phyloP scores from a whole-genome alignment of 1,140 invertebrate genomes.

The Apis dorsata region DNA sequence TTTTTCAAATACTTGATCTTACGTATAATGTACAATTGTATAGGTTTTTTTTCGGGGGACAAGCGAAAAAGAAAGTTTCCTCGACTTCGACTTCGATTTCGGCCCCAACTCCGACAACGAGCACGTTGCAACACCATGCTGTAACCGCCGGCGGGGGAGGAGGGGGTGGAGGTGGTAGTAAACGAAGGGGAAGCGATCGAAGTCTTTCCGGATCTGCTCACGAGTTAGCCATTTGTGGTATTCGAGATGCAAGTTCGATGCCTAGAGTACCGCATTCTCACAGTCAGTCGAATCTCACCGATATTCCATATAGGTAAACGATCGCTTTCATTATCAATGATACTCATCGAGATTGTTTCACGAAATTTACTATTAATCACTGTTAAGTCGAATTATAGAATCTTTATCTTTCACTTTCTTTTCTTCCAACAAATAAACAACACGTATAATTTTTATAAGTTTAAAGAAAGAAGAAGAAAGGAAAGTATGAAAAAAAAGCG shows the following conservation, averaged over 20 bases:
- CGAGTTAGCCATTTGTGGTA: constrained; percentile 86
- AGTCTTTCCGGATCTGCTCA: constrained; percentile 90
- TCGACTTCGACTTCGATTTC: constrained; percentile 82
- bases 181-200: constrained; percentile 88
- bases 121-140: constrained; percentile 70
- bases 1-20: too few relatives aligned
- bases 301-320: constrained; percentile 87
- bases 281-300: constrained; percentile 90
- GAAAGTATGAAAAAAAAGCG: too few relatives aligned
- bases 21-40: too few relatives aligned
- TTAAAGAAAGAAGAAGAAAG: too few relatives aligned
- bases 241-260: constrained; percentile 79
- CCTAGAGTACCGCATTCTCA: constrained; percentile 87
- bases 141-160: constrained; percentile 66
- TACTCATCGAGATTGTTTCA: background rate
- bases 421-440: too few relatives aligned
- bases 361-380: too few relatives aligned
- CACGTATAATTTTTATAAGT: too few relatives aligned
- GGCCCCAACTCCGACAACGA: constrained; percentile 80
- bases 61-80: constrained; percentile 17
- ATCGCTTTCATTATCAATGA: background rate
- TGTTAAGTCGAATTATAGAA: too few relatives aligned
- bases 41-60: constrained; percentile 86
- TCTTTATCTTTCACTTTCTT: background rate
- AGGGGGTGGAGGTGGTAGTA: constrained; percentile 57